Percentiles rank a stretch among this genome's conserved stretches.
phyloP scores from a whole-genome alignment of 2,888 invertebrate species.

The Argynnis bischoffii region DNA sequence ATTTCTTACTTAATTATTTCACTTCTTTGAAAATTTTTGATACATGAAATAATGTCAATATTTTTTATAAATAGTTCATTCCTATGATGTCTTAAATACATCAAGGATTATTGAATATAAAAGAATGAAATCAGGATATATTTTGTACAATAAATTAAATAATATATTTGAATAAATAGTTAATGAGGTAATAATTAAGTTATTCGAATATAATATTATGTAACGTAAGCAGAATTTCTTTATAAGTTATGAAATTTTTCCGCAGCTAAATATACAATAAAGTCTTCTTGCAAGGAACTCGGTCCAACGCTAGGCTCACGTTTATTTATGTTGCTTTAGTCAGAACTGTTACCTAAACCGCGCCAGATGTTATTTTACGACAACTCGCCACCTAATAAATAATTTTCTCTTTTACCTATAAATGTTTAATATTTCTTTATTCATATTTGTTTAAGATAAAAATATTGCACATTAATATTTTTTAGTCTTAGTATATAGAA shows the following conservation, averaged over 20 bases:
- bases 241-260: constrained; percentile 6
- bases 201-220: too few relatives aligned
- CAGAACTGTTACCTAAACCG: constrained; percentile 74
- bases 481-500: too few relatives aligned
- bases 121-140: too few relatives aligned
- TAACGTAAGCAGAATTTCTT: too few relatives aligned
- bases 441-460: neutral
- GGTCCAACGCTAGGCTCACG: constrained; percentile 61
- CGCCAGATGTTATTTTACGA: constrained; percentile 79
- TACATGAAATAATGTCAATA: neutral
- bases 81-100: too few relatives aligned
- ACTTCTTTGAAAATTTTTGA: neutral
- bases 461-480: neutral
- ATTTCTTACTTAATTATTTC: neutral
- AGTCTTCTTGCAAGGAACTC: constrained; percentile 47
- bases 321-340: constrained; percentile 79
- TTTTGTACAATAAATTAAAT: too few relatives aligned
- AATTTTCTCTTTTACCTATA: constrained; percentile 41
- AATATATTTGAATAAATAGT: too few relatives aligned
- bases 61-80: too few relatives aligned
- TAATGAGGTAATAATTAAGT: too few relatives aligned
- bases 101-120: too few relatives aligned
- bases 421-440: neutral
- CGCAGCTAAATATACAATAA: constrained; percentile 46
- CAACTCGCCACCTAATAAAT: constrained; percentile 68